phyloP scores from a whole-genome alignment of 2,888 invertebrate species.

The Cheilosia vulpina region DNA sequence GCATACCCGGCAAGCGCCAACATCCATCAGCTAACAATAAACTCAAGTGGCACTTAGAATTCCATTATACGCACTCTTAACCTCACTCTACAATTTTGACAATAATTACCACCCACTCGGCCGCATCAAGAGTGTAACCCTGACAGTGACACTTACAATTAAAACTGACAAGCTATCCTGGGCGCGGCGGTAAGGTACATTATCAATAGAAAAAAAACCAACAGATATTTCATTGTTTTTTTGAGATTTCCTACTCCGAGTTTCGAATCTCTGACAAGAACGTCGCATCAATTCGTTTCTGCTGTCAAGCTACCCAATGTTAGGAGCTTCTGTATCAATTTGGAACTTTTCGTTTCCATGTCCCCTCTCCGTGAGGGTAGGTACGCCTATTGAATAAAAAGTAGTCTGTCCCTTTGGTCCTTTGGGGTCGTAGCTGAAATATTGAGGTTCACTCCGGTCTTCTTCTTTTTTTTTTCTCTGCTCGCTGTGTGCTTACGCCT shows the following conservation, averaged over 20 bases:
- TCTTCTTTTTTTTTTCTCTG: slow-evolving; percentile 20
- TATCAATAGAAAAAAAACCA: slow-evolving; percentile 58
- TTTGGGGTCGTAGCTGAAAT: slow-evolving; percentile 52
- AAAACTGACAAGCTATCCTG: slow-evolving; percentile 57
- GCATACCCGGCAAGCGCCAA: too few species aligned
- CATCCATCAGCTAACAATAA: slow-evolving; percentile 35
- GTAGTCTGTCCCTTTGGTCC: slow-evolving; percentile 31
- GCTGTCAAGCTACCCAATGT: slow-evolving; percentile 64
- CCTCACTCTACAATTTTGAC: slow-evolving; percentile 64
- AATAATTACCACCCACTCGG: slow-evolving; percentile 69
- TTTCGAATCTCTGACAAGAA: slow-evolving; percentile 28
- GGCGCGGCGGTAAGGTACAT: slow-evolving; percentile 13
- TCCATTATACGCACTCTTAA: slow-evolving; percentile 66
- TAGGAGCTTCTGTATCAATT: slow-evolving; percentile 68
- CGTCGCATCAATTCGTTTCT: slow-evolving; percentile 64
- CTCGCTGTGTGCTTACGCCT: slow-evolving; percentile 17
- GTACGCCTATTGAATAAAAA: slow-evolving; percentile 63
- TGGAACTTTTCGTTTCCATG: slow-evolving; percentile 62
- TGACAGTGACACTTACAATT: slow-evolving; percentile 68
- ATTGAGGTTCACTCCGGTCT: slow-evolving; percentile 52
- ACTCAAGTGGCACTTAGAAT: slow-evolving; percentile 65
- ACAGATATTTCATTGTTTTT: slow-evolving; percentile 36
- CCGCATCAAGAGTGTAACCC: slow-evolving; percentile 23
- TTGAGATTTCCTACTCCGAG: slow-evolving; percentile 22
- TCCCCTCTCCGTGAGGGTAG: slow-evolving; percentile 8